These are phyloP conservation scores for Pasiphila rectangulata DNA, from an alignment of 2,888 invertebrate genomes.

Conservation along the genomic window DNA sequence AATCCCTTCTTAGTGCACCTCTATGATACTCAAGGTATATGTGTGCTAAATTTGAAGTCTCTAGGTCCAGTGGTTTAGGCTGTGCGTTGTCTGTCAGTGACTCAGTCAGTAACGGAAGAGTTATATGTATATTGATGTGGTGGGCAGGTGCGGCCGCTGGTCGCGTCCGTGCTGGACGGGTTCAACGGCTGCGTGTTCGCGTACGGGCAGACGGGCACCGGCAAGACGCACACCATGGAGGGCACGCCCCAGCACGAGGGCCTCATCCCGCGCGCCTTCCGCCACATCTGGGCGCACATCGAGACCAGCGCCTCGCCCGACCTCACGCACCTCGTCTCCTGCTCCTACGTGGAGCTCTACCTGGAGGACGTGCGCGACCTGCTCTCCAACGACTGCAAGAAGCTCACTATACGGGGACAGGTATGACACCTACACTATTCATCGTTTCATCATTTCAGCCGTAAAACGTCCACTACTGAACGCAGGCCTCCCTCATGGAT, in stretches of 20 bases:
- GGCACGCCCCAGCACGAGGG: slow-evolving; percentile 86
- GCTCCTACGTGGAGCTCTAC: slow-evolving; percentile 98
- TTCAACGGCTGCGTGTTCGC: slow-evolving; percentile 99
- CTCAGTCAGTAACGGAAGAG: no score
- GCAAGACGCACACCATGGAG: slow-evolving; percentile 89
- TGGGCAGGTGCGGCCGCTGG: slow-evolving; percentile 88
- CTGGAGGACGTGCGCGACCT: slow-evolving; percentile 91
- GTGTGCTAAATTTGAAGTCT: no score
- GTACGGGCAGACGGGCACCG: slow-evolving; percentile 99
- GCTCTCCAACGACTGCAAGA: slow-evolving; percentile 87
- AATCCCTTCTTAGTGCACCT: no score
- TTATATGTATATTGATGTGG: no score
- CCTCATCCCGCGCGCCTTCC: slow-evolving; percentile 97
- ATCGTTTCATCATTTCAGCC: no score
- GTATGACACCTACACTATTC: slow-evolving; percentile 36
- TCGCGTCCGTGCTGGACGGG: slow-evolving; percentile 96
- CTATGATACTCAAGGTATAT: no score
- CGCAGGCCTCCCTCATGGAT: no score
- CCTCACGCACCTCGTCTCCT: slow-evolving; percentile 96
- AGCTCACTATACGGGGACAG: slow-evolving; percentile 83
- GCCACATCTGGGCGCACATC: slow-evolving; percentile 98
- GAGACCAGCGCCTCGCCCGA: slow-evolving; percentile 90
- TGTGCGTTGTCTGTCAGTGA: no score
- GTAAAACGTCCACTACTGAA: no score
- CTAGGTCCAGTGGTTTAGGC: no score